Evolutionary conservation across 2,797 vertebrate species (phyloP), one percentile per base, ranked within the genome.

Genomic region (Pelobates cultripes): DNA sequence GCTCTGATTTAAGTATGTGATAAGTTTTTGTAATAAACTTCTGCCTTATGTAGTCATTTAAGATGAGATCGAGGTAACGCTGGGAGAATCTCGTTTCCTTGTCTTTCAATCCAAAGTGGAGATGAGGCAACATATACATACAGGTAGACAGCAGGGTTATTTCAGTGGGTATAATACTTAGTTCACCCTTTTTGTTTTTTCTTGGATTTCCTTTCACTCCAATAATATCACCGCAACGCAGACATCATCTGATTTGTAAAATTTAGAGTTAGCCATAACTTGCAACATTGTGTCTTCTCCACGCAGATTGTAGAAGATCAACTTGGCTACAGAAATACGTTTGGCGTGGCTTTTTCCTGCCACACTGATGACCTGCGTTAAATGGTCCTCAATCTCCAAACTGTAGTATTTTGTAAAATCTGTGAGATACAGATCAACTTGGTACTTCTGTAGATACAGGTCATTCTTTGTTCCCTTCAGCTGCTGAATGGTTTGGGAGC

Each of bases 81-180:
- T 99, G 98, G 45, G 97, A 96, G 89, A 90, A 99, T 3, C 98
- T 91, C 1, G 98, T 99, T 94, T 99, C 98, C 98, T 99, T 99
- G 88, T 99, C 98, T 91, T 97, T 98, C 84, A 99, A 96, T 68
- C 98, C 98, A 87, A 98, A 99, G 91, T 99, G 98, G 85, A 99
- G 96, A 80, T 99, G 98, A 79, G 98, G 98, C 88, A 99, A 89
- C 98, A 99, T 99, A 84, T 99, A 97, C 86, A 99, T 89, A 88
- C 98, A 99, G 0, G 98, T 97, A 8, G 98, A 97, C 60, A 99
- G 90, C 0, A 99, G 93, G 1, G 92, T 97, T 88, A 99, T 94
- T 90, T 99, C 96, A 0, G 86, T 74, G n/a, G 98, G 98, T 87
- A 99, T 92, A 87, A 99, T 97, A 89, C 98, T 99, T 89, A 99